These are phyloP conservation scores for Amphipoea lucens DNA, from an alignment of 2,888 invertebrate species.

Conservation along the genomic window DNA sequence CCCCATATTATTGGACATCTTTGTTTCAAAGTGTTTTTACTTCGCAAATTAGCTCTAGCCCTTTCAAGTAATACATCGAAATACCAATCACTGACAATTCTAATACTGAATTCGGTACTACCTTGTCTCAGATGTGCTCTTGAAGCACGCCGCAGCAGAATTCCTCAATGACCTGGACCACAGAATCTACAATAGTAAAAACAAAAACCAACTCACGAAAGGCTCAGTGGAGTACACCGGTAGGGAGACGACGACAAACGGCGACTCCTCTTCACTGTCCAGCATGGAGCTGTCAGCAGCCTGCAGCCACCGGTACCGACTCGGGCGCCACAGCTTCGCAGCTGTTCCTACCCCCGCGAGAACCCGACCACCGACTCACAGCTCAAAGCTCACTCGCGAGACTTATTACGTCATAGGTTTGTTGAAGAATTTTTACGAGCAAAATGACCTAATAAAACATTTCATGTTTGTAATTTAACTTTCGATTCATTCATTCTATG, in stretches of 20 bases:
- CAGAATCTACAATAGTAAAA: background rate
- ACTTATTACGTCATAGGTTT: constrained; percentile 36
- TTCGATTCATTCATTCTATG: constrained; percentile 25
- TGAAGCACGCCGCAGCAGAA: too few species aligned
- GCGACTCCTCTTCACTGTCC: constrained; percentile 92
- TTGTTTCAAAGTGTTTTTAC: background rate
- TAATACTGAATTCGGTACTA: background rate
- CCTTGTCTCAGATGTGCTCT: background rate
- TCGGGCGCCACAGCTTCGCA: constrained; percentile 86
- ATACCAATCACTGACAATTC: background rate
- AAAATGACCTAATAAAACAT: constrained; percentile 52
- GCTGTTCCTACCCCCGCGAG: constrained; percentile 56
- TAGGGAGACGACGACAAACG: constrained; percentile 92
- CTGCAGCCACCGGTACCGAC: constrained; percentile 86
- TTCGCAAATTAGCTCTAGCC: background rate
- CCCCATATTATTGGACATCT: background rate
- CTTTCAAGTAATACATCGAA: background rate
- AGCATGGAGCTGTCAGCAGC: constrained; percentile 87
- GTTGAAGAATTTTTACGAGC: constrained; percentile 33
- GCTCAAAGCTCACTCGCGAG: constrained; percentile 1
- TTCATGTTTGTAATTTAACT: constrained; percentile 32
- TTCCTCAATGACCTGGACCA: background rate
- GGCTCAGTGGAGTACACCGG: constrained; percentile 91
- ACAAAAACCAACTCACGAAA: constrained; percentile 76
- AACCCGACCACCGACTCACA: constrained; percentile 29